Base-by-base conservation (phyloP, 2,797 vertebrate species). In the Acrocephalus scirpaceus region DNA sequence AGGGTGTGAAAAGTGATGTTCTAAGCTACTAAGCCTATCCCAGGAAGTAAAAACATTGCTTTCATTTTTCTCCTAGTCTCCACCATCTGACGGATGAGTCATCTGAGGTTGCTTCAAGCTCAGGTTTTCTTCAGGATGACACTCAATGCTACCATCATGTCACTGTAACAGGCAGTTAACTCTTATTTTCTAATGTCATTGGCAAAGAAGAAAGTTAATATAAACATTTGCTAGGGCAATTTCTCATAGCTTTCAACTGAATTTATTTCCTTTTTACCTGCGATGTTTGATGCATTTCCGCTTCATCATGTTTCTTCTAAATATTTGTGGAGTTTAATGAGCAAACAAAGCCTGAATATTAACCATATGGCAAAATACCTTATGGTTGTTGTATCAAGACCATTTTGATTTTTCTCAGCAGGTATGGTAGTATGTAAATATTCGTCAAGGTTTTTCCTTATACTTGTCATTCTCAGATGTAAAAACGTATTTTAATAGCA, bases 61-160 rank as follows among this genome's bases (percentile, higher is more conserved):
- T 96, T 96, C 95, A 85, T 97, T 97, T 97, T 97, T 96, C 93
- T 97, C 95, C 95, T 97, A 96, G 96, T 97, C 94, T 95, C 95
- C 94, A 96, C 96, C 96, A 96, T 94, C 96, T 96, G 96, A 97
- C 71, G 94, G 96, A 92, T 97, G 96, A 96, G 96, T 96, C 96
- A 96, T 95, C 96, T 97, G 96, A 96, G 96, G 96, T 97, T 97
- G 96, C 95, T 96, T 32, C 96, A 97, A 96, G 94, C 95, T 97
- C 94, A 96, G 96, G 95, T 96, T 97, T 96, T 96, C 96, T 93
- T 96, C 96, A 97, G 93, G 96, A 96, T 96, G 96, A 93, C 94
- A 97, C 93, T 92, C 95, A 97, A 89, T 96, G 94, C 93, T 96
- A 92, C 96, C 95, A 95, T 87, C 95, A 90, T 97, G 94, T 96